phyloP scores from a whole-genome alignment of 2,113 vertebrate genomes.

The Phodopus roborovskii region DNA sequence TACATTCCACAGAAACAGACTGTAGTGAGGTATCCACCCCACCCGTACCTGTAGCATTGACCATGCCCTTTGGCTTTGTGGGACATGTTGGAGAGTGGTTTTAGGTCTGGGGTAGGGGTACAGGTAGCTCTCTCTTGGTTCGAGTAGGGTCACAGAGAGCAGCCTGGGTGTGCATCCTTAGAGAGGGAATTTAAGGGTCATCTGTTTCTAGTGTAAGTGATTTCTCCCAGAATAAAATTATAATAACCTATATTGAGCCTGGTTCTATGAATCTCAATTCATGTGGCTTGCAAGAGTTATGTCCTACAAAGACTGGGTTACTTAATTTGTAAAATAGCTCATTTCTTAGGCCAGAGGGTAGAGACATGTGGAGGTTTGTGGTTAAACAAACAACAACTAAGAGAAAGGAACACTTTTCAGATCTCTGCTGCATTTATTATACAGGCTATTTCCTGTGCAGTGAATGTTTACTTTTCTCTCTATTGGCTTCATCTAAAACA shows the following conservation, averaged over 20 bases:
- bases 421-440: not conserved
- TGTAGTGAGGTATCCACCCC: no score
- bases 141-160: no score
- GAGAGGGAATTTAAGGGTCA: no score
- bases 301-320: not conserved
- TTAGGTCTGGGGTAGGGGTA: no score
- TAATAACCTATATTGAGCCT: no score
- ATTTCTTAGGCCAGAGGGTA: not conserved
- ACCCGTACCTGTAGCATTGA: no score
- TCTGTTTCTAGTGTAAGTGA: no score
- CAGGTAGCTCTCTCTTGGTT: no score
- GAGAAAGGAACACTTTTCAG: not conserved
- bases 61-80: no score
- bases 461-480: not conserved
- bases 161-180: no score
- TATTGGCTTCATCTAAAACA: not conserved
- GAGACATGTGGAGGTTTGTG: accelerated
- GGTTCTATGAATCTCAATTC: not conserved
- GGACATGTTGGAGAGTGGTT: no score
- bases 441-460: not conserved
- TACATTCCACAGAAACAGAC: not conserved
- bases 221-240: no score
- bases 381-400: not conserved
- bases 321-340: constrained; percentile 16
- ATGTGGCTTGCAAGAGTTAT: not conserved